A percentile compares a stretch with the other conserved stretches of the same genome.
Evolutionary conservation across 2,113 vertebrate species (phyloP).

Genomic region (Lampris incognitus): DNA sequence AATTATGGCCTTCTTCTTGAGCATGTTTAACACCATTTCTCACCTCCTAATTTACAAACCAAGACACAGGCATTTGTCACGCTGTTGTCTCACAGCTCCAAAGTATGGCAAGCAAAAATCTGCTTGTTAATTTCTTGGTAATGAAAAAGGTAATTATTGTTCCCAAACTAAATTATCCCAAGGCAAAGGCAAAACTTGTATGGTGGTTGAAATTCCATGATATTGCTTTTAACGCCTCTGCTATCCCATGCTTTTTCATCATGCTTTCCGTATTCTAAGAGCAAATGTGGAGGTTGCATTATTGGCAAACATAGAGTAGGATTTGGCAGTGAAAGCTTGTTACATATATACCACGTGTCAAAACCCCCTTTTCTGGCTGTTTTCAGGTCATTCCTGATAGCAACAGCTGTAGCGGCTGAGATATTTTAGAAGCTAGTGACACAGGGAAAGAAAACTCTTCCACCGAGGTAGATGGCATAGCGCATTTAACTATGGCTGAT

Average conservation of each 20-base stretch:
- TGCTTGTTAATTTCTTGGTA: not conserved
- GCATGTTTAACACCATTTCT: too few relatives aligned
- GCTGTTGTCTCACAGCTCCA: too few relatives aligned
- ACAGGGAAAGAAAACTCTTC: conserved; percentile 40
- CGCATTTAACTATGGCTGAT: not conserved
- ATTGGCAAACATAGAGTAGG: conserved; percentile 51
- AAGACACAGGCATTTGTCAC: too few relatives aligned
- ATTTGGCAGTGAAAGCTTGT: conserved; percentile 63
- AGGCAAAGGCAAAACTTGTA: not conserved
- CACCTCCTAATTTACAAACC: too few relatives aligned
- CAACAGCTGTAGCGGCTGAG: conserved; percentile 64
- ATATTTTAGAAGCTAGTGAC: conserved; percentile 65
- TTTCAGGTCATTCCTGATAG: conserved; percentile 71
- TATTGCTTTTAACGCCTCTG: conserved; percentile 40
- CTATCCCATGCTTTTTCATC: conserved; percentile 30
- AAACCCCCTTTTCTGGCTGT: conserved; percentile 54
- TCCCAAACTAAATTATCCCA: conserved; percentile 18
- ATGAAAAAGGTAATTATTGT: conserved; percentile 29
- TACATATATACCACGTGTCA: conserved; percentile 58
- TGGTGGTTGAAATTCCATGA: conserved; percentile 44
- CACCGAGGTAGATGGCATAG: conserved; percentile 12
- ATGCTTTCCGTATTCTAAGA: conserved; percentile 51
- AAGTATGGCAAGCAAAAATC: conserved; percentile 15
- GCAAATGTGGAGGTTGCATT: conserved; percentile 60
- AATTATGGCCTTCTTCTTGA: too few relatives aligned